Evolutionary conservation across 2,888 invertebrate species (phyloP).

Genomic region (Aporophyla nigra): DNA sequence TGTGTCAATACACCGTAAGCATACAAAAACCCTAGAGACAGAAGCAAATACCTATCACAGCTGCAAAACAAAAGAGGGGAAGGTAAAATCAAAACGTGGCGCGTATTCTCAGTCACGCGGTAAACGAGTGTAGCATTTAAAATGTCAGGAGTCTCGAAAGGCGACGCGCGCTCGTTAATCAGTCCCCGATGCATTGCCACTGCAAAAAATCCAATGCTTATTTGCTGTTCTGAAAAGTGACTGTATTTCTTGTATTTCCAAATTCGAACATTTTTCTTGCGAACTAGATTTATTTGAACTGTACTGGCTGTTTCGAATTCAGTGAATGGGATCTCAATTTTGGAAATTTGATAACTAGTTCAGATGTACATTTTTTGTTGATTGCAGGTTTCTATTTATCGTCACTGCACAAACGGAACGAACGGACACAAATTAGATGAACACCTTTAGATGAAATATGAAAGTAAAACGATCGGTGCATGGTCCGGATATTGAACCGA

Average conservation of each 20-base stretch:
- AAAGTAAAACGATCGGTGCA: slow-evolving; percentile 41
- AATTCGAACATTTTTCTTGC: slow-evolving; percentile 37
- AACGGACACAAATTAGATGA: slow-evolving; percentile 35
- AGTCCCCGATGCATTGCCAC: slow-evolving; percentile 61
- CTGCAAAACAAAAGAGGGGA: slow-evolving; percentile 45
- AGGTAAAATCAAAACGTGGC: slow-evolving; percentile 62
- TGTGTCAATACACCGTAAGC: slow-evolving; percentile 38
- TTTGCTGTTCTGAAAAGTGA: slow-evolving; percentile 43
- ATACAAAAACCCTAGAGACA: slow-evolving; percentile 41
- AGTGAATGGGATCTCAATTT: slow-evolving; percentile 20
- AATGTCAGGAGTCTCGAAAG: slow-evolving; percentile 45
- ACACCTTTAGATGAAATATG: slow-evolving; percentile 45
- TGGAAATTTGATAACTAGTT: neutral
- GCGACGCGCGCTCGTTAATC: slow-evolving; percentile 68
- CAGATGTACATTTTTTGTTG: neutral
- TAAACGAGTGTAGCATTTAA: slow-evolving; percentile 62
- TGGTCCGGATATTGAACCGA: slow-evolving; percentile 57
- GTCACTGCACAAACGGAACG: neutral
- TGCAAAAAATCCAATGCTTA: slow-evolving; percentile 53
- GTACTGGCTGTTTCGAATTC: slow-evolving; percentile 32
- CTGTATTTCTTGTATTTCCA: slow-evolving; percentile 38
- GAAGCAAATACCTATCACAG: slow-evolving; percentile 44
- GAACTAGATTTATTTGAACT: slow-evolving; percentile 31
- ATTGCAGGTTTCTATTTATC: slow-evolving; percentile 2
- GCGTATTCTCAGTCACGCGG: slow-evolving; percentile 56